phyloP scores from a whole-genome alignment of 2,797 vertebrate species.

The Gobionotothen gibberifrons region DNA sequence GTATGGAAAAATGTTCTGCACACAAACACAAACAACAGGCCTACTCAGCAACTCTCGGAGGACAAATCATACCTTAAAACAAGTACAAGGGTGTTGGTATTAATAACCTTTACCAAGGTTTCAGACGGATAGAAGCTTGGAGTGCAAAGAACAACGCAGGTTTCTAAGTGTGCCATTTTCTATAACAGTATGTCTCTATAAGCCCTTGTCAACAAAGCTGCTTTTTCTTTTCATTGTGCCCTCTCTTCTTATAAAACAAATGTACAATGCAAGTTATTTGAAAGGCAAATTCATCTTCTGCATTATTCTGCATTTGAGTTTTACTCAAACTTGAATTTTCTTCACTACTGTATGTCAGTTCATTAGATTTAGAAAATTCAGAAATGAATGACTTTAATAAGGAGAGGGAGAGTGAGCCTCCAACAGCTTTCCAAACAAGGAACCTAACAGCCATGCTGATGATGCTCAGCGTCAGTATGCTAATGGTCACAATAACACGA shows the following conservation, averaged over 20 bases:
- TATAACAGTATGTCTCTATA: background rate
- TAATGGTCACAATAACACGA: background rate
- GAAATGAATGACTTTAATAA: background rate
- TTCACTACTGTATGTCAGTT: background rate
- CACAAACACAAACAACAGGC: slow-evolving; percentile 2
- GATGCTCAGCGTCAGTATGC: background rate
- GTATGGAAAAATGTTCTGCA: slow-evolving; percentile 12
- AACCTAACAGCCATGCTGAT: background rate
- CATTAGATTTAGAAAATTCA: slow-evolving; percentile 12
- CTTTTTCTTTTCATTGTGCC: background rate
- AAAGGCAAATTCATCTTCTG: background rate
- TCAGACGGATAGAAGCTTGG: slow-evolving; percentile 7
- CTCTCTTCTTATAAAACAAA: slow-evolving; percentile 13
- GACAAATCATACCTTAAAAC: slow-evolving; percentile 38
- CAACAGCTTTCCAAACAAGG: slow-evolving; percentile 13
- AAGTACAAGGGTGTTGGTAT: slow-evolving; percentile 23
- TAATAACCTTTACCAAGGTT: slow-evolving; percentile 33
- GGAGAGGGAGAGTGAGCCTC: background rate
- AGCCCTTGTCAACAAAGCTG: slow-evolving; percentile 16
- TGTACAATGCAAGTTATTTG: background rate
- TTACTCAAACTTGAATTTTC: slow-evolving; percentile 1
- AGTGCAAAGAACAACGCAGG: slow-evolving; percentile 24
- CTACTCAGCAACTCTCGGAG: slow-evolving; percentile 19
- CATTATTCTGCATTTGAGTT: background rate
- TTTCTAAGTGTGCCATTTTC: slow-evolving; percentile 31